Base-by-base conservation (phyloP, 23 tunicate species). In the Diplosoma virens region DNA sequence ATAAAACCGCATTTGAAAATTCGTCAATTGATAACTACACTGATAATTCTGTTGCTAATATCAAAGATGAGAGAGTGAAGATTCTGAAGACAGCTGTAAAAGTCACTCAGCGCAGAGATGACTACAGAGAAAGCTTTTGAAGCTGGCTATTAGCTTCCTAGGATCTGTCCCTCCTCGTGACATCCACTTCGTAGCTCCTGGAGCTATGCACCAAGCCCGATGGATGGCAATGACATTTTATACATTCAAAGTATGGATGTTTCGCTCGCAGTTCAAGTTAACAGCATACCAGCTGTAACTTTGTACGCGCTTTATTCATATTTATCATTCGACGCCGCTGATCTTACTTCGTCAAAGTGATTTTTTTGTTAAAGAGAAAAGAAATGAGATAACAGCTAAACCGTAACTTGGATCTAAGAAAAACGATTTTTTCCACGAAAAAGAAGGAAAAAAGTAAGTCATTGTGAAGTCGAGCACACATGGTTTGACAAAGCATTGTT, bases 141-240 rank as follows among this genome's bases (percentile, higher is more conserved):
- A 56, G 63, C 24, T 56, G 21, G 21, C 24, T 56, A 11, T 56
- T 6, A 56, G 6, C 25, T 63, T 63, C 20, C 36, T 63, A n/a
- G 11, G 70, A 63, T 7, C n/a, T 63, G n/a, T 30, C 70, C 35
- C 70, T 25, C 70, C 70, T 25, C 70, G 30, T 6, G 37, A 36
- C 70, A 63, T 63, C 36, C 36, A 25, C 70, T 67, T 67, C 21
- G 30, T 9, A 67, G 74, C 74, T 34, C 52, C 74, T 23, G 52
- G 74, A 17, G 50, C 52, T 23, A 67, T 34, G 52, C 74, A 67
- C 30, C 74, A 67, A 9, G 69, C 69, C 7, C 17, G 35, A 25
- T 67, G 74, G 74, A 67, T 67, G 52, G 74, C 50, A 67, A 67
- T 34, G 23, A 52, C 27, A 2, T 34, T 67, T 18, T 67, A 67